Conservation (phyloP, 2,113 vertebrate genomes). For the Pyrgilauda ruficollis region DNA sequence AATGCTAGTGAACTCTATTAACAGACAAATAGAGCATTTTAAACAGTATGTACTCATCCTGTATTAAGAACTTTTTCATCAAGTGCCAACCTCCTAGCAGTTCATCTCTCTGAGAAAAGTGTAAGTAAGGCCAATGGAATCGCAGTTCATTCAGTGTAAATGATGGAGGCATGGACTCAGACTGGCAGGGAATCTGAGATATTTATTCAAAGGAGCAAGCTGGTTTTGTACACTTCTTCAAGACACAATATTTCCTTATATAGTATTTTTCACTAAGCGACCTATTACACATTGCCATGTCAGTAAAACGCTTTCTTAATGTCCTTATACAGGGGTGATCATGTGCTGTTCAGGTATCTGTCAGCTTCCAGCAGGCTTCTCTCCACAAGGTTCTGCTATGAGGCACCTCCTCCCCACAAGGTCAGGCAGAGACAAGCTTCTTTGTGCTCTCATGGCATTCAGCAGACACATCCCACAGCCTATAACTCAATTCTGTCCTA, state of each 20-base stretch:
- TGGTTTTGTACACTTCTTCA: neutral
- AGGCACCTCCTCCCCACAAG: neutral
- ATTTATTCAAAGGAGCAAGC: neutral
- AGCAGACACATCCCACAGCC: neutral
- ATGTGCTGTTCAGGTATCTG: rapidly evolving
- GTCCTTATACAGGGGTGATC: neutral
- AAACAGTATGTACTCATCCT: neutral
- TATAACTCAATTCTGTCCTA: neutral
- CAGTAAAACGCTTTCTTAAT: neutral
- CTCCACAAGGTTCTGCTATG: neutral
- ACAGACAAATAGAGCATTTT: neutral
- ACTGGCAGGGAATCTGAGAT: no score
- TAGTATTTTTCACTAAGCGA: neutral
- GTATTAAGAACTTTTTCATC: neutral
- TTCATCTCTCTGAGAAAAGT: neutral
- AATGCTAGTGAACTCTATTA: neutral
- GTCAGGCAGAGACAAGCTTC: neutral
- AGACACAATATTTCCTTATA: neutral
- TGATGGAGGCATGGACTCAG: neutral
- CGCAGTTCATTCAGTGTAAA: neutral
- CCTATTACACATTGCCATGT: neutral
- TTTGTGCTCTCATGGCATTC: neutral
- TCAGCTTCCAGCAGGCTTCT: neutral
- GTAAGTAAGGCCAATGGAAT: neutral
- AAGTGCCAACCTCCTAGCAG: neutral